Conservation (phyloP, 2,113 vertebrate species). For the Dipodomys merriami region DNA sequence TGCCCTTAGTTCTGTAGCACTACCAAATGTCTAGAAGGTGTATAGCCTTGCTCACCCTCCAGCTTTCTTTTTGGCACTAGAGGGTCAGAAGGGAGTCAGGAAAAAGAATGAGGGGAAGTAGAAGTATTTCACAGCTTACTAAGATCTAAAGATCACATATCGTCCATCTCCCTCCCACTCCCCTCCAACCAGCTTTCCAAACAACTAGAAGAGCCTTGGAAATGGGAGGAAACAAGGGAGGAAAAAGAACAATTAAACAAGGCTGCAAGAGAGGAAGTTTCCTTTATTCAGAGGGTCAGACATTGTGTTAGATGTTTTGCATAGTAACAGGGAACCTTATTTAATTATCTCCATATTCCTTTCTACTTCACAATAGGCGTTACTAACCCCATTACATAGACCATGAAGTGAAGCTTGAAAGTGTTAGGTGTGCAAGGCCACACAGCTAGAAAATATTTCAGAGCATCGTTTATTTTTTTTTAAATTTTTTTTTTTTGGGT, state of each 20-base stretch:
- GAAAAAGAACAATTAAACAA: background rate
- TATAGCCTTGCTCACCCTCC: conserved; percentile 12
- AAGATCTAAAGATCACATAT: background rate
- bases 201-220: conserved; percentile 19
- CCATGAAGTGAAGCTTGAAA: conserved; percentile 27
- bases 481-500: no score
- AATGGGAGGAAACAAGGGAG: background rate
- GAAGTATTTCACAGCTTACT: background rate
- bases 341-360: conserved; percentile 25
- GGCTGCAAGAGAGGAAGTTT: background rate
- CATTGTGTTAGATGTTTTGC: background rate
- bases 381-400: background rate
- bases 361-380: conserved; percentile 39
- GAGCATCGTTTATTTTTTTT: background rate
- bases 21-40: conserved; percentile 8
- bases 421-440: background rate
- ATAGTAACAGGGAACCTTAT: background rate
- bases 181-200: background rate
- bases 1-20: background rate
- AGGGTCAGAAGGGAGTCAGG: background rate
- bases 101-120: background rate
- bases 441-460: background rate
- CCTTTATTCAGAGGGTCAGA: background rate
- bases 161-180: no score
- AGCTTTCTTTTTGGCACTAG: conserved; percentile 8